A percentile compares a stretch with the other conserved stretches of the same genome.
Conservation (phyloP, 1,140 invertebrate genomes). For the Bathynomus jamesi region DNA sequence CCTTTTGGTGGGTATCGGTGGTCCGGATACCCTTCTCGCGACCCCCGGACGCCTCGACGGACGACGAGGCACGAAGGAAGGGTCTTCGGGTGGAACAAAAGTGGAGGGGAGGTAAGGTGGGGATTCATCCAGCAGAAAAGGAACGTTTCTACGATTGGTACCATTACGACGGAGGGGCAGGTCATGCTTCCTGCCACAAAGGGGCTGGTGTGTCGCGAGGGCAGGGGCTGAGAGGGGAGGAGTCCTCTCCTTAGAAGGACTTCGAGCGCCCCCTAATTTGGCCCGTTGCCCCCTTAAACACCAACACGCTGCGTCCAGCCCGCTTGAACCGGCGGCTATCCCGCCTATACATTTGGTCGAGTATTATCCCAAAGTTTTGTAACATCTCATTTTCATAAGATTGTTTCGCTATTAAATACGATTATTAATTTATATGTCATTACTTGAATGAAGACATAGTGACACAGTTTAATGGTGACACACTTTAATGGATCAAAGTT, state of each 20-base stretch:
- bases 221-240: constrained; percentile 10
- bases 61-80: not conserved
- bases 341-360: not conserved
- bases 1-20: not conserved
- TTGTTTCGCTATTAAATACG: no score
- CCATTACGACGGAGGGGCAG: constrained; percentile 4
- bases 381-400: not conserved
- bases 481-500: no score
- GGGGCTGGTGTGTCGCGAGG: not conserved
- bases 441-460: no score
- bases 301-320: constrained; percentile 33
- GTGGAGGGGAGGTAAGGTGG: constrained; percentile 7
- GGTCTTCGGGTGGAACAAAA: not conserved
- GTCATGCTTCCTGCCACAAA: not conserved
- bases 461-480: no score
- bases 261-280: constrained; percentile 10
- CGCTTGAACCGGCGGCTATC: not conserved
- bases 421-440: no score
- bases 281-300: constrained; percentile 29
- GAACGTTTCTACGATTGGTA: not conserved
- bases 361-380: not conserved
- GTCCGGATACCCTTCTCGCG: not conserved
- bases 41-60: not conserved
- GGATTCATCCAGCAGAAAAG: constrained; percentile 5
- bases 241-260: constrained; percentile 11